Conservation (phyloP, 2,797 vertebrate species). For the Tympanoctomys barrerae region DNA sequence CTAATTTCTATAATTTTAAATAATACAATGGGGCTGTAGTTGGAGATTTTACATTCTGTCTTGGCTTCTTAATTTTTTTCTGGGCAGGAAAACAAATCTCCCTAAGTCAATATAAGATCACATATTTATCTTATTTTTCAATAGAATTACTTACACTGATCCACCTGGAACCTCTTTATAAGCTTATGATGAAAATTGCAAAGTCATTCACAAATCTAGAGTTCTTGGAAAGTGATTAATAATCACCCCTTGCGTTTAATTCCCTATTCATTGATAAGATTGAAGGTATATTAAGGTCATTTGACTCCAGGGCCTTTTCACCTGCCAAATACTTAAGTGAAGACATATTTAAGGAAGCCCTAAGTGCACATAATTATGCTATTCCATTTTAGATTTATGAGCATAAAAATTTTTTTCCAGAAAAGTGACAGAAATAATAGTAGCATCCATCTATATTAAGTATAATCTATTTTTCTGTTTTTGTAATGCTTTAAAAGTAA, state of each 20-base stretch:
- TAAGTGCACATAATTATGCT: background rate
- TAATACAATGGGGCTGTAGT: background rate
- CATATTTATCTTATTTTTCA: constrained; percentile 21
- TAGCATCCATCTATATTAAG: background rate
- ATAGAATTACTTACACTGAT: background rate
- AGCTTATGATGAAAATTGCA: constrained; percentile 21
- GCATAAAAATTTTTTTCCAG: background rate
- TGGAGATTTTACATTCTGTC: background rate
- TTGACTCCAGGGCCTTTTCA: background rate
- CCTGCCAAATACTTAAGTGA: constrained; percentile 45
- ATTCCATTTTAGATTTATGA: constrained; percentile 3
- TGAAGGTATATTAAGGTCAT: background rate
- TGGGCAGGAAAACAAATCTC: background rate
- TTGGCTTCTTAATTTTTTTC: background rate
- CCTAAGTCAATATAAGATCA: background rate
- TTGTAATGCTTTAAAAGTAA: constrained; percentile 6
- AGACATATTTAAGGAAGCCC: background rate
- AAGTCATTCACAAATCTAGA: constrained; percentile 5
- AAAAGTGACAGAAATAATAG: constrained; percentile 16
- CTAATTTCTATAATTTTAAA: background rate
- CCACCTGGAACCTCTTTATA: background rate
- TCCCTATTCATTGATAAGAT: background rate
- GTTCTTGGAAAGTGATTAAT: background rate
- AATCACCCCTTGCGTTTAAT: background rate
- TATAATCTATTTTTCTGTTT: background rate